These are phyloP conservation scores for Coregonus suidteri DNA, from an alignment of 2,797 vertebrate genomes.

Conservation along the genomic window DNA sequence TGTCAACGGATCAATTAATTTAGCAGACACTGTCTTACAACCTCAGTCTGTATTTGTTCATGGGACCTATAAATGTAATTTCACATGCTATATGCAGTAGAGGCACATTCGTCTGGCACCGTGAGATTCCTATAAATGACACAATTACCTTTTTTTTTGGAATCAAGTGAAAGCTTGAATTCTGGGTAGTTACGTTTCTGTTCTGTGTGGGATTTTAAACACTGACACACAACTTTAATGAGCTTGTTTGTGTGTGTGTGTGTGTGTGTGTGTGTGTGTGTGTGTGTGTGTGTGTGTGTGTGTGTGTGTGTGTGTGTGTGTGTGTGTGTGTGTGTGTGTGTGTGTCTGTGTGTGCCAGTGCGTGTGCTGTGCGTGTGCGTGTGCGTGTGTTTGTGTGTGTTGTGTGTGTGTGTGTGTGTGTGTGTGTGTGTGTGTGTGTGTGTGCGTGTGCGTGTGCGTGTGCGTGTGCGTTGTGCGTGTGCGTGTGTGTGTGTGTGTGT, in stretches of 20 bases:
- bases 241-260: background rate
- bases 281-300: slow-evolving; percentile 10
- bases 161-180: too few species aligned
- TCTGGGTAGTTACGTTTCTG: too few species aligned
- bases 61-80: background rate
- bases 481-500: background rate
- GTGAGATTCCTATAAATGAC: too few species aligned
- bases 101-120: too few species aligned
- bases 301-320: slow-evolving; percentile 8
- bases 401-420: background rate
- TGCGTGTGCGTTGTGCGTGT: background rate
- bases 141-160: too few species aligned
- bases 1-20: background rate
- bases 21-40: background rate
- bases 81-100: background rate
- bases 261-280: background rate
- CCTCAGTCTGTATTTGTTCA: background rate
- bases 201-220: background rate
- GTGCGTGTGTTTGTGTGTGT: background rate
- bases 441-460: background rate
- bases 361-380: background rate
- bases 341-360: too few species aligned
- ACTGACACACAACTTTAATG: background rate
- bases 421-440: background rate
- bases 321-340: slow-evolving; percentile 4